Evolutionary conservation across 1,140 invertebrate genomes (phyloP), one percentile per base, ranked within the genome.

Genomic region (Chironomus striatipennis): DNA sequence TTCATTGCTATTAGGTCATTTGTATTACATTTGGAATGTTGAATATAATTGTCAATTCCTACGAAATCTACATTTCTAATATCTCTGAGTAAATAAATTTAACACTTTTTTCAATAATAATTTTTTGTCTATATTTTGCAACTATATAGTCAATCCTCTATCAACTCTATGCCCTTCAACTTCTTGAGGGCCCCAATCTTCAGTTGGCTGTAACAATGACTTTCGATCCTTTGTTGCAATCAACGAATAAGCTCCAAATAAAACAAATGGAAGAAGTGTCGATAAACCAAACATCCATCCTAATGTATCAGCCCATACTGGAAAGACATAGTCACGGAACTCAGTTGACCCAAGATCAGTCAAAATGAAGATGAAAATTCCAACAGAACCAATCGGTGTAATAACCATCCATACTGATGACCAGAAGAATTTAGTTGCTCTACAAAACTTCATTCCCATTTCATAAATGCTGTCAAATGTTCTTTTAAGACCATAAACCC

Each of bases 291-390:
- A 88, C 9, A 87, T 75, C 87, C 90, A 90, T 6, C 91, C 90
- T n/a, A 92, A 78, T 3, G 83, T 78, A 75, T 90, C 86, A 20
- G 65, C 75, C 87, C 90, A 90, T 7, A 91, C 90, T n/a, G 91
- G 91, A 80, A 91, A 93, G 17, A 82, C 77, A 77, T 88, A 88
- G 65, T 83, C 80, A 67, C 87, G 90, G 76, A 87, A 88, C 0
- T 76, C 77, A 0, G 88, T 86, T 0, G 85, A 77, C 4, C 80
- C 82, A 82, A 89, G 91, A 65, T 88, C 86, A 5, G 84, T 79
- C 83, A 90, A 87, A 77, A 89, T 88, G 81, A 92, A 92, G 18
- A 87, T 81, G 75, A 93, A 85, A 43, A 92, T 85, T 43, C 88
- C 87, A 74, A 87, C 17, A 75, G 85, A 83, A 7, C 83, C 83